Evolutionary conservation across 2,888 invertebrate species (phyloP).

Genomic region (Coelopa pilipes): DNA sequence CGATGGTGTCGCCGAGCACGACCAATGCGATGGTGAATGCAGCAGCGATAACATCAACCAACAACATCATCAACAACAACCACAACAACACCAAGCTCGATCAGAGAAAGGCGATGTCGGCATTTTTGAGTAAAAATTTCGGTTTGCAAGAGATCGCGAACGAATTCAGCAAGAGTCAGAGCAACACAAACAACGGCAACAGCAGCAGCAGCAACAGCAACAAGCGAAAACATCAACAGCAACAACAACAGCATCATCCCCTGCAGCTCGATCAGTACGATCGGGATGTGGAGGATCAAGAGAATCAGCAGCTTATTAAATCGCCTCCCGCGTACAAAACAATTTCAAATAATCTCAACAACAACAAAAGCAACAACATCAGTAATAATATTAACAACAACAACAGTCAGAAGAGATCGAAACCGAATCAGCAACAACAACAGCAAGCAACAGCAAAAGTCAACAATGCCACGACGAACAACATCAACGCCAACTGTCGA

Average conservation of each 20-base stretch:
- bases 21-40: conserved; percentile 5
- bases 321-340: conserved; percentile 67
- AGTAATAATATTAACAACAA: conserved; percentile 52
- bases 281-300: conserved; percentile 55
- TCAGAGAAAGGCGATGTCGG: conserved; percentile 63
- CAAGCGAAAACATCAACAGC: conserved; percentile 50
- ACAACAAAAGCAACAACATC: too few relatives aligned
- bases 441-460: conserved; percentile 46
- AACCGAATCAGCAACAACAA: conserved; percentile 49
- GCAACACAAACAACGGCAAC: conserved; percentile 51
- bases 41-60: conserved; percentile 26
- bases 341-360: too few relatives aligned
- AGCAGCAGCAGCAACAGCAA: conserved; percentile 50
- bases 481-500: conserved; percentile 43
- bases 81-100: conserved; percentile 41
- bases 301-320: conserved; percentile 66
- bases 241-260: conserved; percentile 27
- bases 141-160: conserved; percentile 51
- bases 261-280: conserved; percentile 21
- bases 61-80: conserved; percentile 34
- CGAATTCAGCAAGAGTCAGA: conserved; percentile 49
- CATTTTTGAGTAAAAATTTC: conserved; percentile 55
- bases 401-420: conserved; percentile 45
- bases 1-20: conserved; percentile 16
- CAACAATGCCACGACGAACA: conserved; percentile 36